Conservation (phyloP, 2,888 invertebrate species). For the Clitarchus hookeri region DNA sequence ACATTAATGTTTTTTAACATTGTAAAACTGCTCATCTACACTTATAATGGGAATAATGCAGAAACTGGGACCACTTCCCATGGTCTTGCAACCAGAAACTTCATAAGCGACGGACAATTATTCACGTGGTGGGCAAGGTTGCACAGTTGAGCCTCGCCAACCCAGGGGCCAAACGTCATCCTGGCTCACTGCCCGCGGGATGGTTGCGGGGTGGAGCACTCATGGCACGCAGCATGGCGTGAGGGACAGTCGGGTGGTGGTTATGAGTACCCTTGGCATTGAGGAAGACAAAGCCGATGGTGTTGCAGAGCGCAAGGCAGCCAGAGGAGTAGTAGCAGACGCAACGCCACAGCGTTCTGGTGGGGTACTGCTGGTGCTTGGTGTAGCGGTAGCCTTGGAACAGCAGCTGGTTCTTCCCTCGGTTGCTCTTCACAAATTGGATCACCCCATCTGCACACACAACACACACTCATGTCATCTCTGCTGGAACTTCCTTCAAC, state of each 20-base stretch:
- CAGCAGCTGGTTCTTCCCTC: not conserved
- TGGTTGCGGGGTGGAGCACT: not conserved
- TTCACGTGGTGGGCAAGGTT: too few relatives aligned
- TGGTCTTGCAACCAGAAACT: too few relatives aligned
- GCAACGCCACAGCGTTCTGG: not conserved
- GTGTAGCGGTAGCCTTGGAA: slow-evolving; percentile 3
- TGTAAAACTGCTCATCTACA: too few relatives aligned
- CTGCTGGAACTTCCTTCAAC: too few relatives aligned
- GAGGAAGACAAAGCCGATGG: not conserved
- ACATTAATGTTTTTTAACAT: too few relatives aligned
- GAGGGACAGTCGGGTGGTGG: not conserved
- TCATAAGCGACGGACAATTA: too few relatives aligned
- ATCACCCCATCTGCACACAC: not conserved
- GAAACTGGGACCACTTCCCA: too few relatives aligned
- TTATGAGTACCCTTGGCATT: not conserved
- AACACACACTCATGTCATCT: too few relatives aligned
- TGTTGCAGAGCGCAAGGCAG: not conserved
- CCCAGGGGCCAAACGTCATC: not conserved
- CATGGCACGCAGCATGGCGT: not conserved
- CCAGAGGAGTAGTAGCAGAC: slow-evolving; percentile 1
- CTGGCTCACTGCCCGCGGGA: not conserved
- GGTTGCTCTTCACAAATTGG: not conserved
- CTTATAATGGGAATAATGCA: too few relatives aligned
- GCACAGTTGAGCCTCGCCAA: too few relatives aligned
- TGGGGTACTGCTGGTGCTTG: slow-evolving; percentile 7